Evolutionary conservation across 2,113 vertebrate genomes (phyloP).

Genomic region (Vidua macroura): DNA sequence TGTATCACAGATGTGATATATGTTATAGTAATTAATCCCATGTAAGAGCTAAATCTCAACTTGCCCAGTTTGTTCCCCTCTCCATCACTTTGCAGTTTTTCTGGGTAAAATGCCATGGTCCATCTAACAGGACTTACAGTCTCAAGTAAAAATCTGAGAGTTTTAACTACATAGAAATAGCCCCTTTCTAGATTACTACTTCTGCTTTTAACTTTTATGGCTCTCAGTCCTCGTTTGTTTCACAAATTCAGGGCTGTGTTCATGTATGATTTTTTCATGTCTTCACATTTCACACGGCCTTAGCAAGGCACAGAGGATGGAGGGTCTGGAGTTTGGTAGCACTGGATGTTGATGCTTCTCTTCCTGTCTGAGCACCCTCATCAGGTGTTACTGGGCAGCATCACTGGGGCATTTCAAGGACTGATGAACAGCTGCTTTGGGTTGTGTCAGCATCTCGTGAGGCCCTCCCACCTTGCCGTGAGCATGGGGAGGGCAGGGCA

Average conservation of each 20-base stretch:
- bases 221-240: not conserved
- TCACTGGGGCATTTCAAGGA: not conserved
- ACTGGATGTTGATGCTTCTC: not conserved
- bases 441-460: not conserved
- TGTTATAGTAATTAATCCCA: not conserved
- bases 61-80: not conserved
- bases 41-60: not conserved
- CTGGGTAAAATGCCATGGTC: not conserved
- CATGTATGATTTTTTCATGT: accelerated
- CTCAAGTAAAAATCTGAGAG: not conserved
- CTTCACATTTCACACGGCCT: not conserved
- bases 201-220: not conserved
- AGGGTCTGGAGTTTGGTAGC: not conserved
- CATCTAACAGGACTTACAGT: not conserved
- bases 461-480: accelerated
- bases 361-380: not conserved
- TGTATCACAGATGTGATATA: not conserved
- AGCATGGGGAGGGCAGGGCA: accelerated
- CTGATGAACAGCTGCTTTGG: not conserved
- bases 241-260: not conserved
- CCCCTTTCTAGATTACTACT: not conserved
- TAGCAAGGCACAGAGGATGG: not conserved
- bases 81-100: not conserved
- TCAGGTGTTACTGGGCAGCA: not conserved
- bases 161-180: not conserved